These are phyloP conservation scores for Stegodyphus mimosarum DNA, from an alignment of 1,140 invertebrate genomes.

Conservation along the genomic window DNA sequence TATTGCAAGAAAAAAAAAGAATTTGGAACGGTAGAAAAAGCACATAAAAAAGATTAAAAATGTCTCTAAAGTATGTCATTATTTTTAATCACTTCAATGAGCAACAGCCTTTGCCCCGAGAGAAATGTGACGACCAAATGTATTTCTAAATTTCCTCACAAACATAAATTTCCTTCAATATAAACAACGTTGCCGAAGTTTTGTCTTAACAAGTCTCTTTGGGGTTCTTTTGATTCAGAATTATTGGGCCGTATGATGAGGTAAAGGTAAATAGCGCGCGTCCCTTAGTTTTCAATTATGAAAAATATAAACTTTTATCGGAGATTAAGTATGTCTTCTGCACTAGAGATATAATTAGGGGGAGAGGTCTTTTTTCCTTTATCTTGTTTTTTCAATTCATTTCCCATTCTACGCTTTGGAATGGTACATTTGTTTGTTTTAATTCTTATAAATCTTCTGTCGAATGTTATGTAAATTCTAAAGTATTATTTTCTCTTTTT, in stretches of 20 bases:
- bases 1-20: neutral
- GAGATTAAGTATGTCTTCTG: neutral
- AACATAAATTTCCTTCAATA: neutral
- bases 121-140: neutral
- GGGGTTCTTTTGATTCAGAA: neutral
- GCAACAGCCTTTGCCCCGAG: neutral
- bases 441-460: too few species aligned
- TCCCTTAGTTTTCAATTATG: constrained; percentile 2
- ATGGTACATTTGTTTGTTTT: neutral
- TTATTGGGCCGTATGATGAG: neutral
- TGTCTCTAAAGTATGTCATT: neutral
- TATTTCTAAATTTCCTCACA: neutral
- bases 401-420: neutral
- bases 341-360: neutral
- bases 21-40: neutral
- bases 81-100: constrained; percentile 3
- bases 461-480: too few species aligned
- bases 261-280: neutral
- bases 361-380: neutral
- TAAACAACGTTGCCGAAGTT: neutral
- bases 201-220: neutral
- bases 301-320: neutral
- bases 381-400: neutral
- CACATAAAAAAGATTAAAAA: neutral
- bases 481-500: too few species aligned